These are phyloP conservation scores for Fringilla coelebs DNA, from an alignment of 2,797 vertebrate genomes.

Conservation along the genomic window DNA sequence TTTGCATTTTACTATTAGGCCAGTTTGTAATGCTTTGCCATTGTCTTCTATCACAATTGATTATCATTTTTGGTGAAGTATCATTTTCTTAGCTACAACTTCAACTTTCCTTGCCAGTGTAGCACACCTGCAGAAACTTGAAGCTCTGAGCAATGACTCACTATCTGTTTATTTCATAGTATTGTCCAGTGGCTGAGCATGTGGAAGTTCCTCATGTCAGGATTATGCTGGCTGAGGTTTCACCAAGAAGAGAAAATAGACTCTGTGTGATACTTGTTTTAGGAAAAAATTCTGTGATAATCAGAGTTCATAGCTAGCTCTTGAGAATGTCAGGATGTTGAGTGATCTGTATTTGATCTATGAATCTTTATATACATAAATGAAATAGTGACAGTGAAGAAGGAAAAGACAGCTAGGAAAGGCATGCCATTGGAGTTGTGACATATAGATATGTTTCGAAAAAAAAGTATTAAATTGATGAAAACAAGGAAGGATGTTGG, in stretches of 20 bases:
- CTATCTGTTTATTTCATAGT: not conserved
- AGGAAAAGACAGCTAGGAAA: constrained; percentile 59
- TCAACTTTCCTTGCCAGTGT: not conserved
- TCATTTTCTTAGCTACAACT: not conserved
- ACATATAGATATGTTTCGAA: constrained; percentile 4
- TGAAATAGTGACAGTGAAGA: constrained; percentile 60
- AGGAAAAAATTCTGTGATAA: constrained; percentile 24
- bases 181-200: not conserved
- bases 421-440: not conserved
- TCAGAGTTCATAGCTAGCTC: constrained; percentile 34
- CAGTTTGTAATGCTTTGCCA: not conserved
- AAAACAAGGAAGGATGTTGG: constrained; percentile 48
- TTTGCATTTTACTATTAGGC: not conserved
- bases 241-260: constrained; percentile 9
- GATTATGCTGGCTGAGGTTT: not conserved
- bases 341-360: constrained; percentile 66
- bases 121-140: constrained; percentile 28
- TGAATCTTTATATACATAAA: constrained; percentile 49
- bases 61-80: fast-evolving
- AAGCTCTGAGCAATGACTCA: not conserved
- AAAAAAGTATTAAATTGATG: constrained; percentile 50
- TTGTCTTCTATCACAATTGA: not conserved
- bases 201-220: not conserved
- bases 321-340: constrained; percentile 57
- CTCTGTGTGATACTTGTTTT: constrained; percentile 23